These are phyloP conservation scores for Diabrotica balteata DNA, from an alignment of 2,888 invertebrate species.

Conservation along the genomic window DNA sequence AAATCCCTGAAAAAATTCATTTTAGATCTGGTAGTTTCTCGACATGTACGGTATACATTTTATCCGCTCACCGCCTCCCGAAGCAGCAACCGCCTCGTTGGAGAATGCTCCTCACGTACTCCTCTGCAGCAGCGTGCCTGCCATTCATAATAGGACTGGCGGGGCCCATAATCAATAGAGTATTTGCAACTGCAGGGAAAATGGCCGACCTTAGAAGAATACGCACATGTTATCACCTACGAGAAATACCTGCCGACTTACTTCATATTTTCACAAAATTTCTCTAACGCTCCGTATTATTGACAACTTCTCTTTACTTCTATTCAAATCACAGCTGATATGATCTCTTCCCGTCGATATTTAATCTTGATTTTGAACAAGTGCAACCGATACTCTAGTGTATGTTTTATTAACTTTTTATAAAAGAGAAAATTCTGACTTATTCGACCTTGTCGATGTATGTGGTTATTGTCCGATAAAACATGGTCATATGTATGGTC, in stretches of 20 bases:
- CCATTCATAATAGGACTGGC: conserved; percentile 62
- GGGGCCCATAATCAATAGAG: conserved; percentile 65
- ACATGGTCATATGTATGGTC: no score
- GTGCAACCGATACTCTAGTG: no score
- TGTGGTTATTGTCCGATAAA: no score
- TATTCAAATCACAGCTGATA: no score
- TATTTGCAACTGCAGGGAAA: conserved; percentile 63
- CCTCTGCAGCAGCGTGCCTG: conserved; percentile 59
- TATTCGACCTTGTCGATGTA: no score
- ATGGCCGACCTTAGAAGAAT: conserved; percentile 55
- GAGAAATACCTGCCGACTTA: conserved; percentile 43
- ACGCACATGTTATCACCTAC: conserved; percentile 58
- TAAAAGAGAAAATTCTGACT: no score
- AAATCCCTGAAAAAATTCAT: conserved; percentile 28
- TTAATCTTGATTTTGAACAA: no score
- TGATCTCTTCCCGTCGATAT: no score
- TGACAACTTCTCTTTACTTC: no score
- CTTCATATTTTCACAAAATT: conserved; percentile 25
- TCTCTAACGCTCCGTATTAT: background rate
- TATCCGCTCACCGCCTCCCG: conserved; percentile 54
- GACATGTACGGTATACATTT: conserved; percentile 40
- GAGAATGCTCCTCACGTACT: conserved; percentile 61
- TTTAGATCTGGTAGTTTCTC: conserved; percentile 29
- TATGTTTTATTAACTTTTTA: no score
- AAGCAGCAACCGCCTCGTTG: conserved; percentile 58